Evolutionary conservation across 2,113 vertebrate genomes (phyloP).

Genomic region (Callopanchax toddi): DNA sequence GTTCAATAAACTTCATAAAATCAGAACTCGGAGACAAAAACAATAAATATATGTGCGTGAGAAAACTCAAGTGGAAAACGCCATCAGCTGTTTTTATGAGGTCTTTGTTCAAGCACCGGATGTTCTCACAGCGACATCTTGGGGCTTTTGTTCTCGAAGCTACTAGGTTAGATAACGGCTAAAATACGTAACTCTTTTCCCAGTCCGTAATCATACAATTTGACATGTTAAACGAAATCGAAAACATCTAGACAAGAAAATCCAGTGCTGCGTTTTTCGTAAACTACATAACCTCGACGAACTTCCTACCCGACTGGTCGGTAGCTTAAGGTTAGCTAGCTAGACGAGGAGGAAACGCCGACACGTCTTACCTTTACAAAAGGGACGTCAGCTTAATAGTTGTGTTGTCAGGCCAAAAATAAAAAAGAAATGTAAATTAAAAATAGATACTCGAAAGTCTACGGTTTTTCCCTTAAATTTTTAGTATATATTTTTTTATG

Average conservation of each 20-base stretch:
- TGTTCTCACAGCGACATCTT: constrained; percentile 59
- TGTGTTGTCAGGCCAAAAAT: constrained; percentile 21
- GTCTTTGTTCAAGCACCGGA: constrained; percentile 75
- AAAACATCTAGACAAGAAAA: fast-evolving
- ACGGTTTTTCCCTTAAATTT: constrained; percentile 4
- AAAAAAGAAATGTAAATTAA: constrained; percentile 21
- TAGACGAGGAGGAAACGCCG: not conserved
- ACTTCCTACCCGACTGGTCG: constrained; percentile 7
- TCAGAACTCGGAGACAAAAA: no score
- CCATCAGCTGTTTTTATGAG: constrained; percentile 48
- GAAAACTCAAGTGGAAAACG: not conserved
- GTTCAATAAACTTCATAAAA: no score
- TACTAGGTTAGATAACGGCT: constrained; percentile 38
- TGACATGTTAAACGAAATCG: not conserved
- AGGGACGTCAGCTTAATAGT: constrained; percentile 68
- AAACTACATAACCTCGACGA: not conserved
- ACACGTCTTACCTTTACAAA: constrained; percentile 73
- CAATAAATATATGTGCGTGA: not conserved
- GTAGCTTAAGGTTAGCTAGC: constrained; percentile 28
- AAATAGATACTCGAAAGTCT: not conserved
- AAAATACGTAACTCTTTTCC: constrained; percentile 13
- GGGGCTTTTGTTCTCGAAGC: constrained; percentile 41
- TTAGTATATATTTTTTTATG: not conserved
- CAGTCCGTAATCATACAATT: no score
- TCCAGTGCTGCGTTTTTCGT: not conserved